Percentiles rank a stretch among this genome's conserved stretches.
Conservation (phyloP, 2,888 invertebrate genomes). For the Axea sp. region DNA sequence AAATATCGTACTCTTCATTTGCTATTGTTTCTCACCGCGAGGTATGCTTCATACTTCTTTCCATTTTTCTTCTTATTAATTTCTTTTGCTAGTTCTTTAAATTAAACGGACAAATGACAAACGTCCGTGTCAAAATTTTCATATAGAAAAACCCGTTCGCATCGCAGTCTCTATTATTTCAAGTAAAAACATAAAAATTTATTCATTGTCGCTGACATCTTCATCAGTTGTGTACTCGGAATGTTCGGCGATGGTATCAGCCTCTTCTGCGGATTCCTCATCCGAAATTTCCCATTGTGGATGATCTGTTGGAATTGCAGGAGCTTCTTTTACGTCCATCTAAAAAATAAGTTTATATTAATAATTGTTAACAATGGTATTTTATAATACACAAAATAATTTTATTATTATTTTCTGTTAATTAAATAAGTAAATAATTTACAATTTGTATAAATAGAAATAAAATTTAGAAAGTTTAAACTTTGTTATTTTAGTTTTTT, state of each 20-base stretch:
- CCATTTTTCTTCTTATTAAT: slow-evolving; percentile 45
- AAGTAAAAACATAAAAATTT: slow-evolving; percentile 62
- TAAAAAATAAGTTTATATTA: slow-evolving; percentile 70
- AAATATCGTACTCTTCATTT: slow-evolving; percentile 75
- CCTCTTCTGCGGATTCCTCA: slow-evolving; percentile 89
- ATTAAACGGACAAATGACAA: slow-evolving; percentile 57
- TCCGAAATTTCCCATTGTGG: slow-evolving; percentile 99
- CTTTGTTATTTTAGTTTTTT: too few species aligned
- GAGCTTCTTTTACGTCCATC: slow-evolving; percentile 98
- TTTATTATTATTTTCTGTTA: too few species aligned
- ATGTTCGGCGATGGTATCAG: slow-evolving; percentile 82
- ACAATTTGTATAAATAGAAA: too few species aligned
- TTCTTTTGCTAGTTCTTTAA: slow-evolving; percentile 59
- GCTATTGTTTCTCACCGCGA: slow-evolving; percentile 67
- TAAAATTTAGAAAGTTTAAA: too few species aligned
- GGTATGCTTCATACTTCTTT: slow-evolving; percentile 66
- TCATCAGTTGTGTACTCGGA: slow-evolving; percentile 86
- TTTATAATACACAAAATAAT: too few species aligned
- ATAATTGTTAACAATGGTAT: too few species aligned
- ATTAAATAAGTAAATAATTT: too few species aligned
- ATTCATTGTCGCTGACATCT: slow-evolving; percentile 82
- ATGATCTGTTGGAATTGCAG: slow-evolving; percentile 93
- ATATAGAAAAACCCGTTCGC: slow-evolving; percentile 61
- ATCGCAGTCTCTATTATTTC: slow-evolving; percentile 63
- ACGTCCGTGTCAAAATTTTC: slow-evolving; percentile 14